Evolutionary conservation across 2,797 vertebrate species (phyloP).

Genomic region (Clarias fuscus): DNA sequence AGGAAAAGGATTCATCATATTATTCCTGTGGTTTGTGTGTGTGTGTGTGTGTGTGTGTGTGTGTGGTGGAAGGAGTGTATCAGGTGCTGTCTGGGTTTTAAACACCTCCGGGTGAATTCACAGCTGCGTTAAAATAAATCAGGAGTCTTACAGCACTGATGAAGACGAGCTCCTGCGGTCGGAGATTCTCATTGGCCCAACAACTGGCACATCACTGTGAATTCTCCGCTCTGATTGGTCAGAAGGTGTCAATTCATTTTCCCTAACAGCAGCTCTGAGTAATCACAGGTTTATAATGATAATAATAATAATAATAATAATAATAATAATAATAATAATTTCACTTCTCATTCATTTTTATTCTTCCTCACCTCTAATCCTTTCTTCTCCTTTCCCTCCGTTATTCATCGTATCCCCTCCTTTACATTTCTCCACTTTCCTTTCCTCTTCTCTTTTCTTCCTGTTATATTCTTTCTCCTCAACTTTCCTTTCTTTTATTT

Average conservation of each 20-base stretch:
- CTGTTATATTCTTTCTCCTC: not conserved
- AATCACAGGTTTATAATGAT: not conserved
- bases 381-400: not conserved
- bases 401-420: not conserved
- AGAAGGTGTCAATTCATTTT: not conserved
- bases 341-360: too few species aligned
- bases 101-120: not conserved
- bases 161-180: not conserved
- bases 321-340: not conserved
- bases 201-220: not conserved
- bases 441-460: not conserved
- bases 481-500: not conserved
- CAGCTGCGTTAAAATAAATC: not conserved
- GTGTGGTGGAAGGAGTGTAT: not conserved
- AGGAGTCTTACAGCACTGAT: not conserved
- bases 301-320: not conserved
- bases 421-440: not conserved
- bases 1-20: not conserved
- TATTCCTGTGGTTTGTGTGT: not conserved
- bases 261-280: not conserved
- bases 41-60: constrained; percentile 11
- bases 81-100: not conserved
- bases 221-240: not conserved
- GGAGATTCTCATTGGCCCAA: not conserved
- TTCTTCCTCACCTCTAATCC: too few species aligned